Evolutionary conservation across 2,113 vertebrate species (phyloP).

Genomic region (Pristiophorus japonicus): DNA sequence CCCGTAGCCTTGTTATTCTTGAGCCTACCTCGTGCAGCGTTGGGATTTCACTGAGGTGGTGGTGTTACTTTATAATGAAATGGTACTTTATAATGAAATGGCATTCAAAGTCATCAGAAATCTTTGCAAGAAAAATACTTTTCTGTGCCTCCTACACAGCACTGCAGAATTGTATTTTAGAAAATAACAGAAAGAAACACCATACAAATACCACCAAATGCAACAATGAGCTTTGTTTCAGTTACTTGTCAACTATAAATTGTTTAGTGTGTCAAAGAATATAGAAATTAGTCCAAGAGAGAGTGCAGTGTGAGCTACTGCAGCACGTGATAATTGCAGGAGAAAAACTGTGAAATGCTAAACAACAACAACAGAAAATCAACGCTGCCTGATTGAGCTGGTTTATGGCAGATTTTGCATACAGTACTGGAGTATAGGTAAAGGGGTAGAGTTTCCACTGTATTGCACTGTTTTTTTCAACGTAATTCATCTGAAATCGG

Average conservation of each 20-base stretch:
- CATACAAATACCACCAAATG: neutral
- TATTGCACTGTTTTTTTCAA: neutral
- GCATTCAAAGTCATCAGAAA: neutral
- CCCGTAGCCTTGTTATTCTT: too few relatives aligned
- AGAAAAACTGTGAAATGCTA: too few relatives aligned
- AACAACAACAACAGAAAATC: neutral
- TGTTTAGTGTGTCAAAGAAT: neutral
- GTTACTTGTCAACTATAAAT: neutral
- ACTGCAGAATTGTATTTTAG: neutral
- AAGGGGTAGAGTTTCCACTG: neutral
- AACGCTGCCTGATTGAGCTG: too few relatives aligned
- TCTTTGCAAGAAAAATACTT: neutral
- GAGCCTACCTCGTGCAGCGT: too few relatives aligned
- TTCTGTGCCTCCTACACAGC: neutral
- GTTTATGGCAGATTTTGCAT: too few relatives aligned
- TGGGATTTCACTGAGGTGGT: too few relatives aligned
- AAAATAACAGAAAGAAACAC: neutral
- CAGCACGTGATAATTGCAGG: neutral
- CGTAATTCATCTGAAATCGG: neutral
- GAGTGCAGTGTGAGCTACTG: neutral
- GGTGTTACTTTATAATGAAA: too few relatives aligned
- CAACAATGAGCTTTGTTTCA: neutral
- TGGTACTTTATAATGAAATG: neutral
- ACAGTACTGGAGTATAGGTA: neutral
- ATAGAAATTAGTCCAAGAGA: neutral